Percentiles rank a stretch among this genome's conserved stretches.
Evolutionary conservation across 2,888 invertebrate genomes (phyloP).

Genomic region (Andrena bicolor): DNA sequence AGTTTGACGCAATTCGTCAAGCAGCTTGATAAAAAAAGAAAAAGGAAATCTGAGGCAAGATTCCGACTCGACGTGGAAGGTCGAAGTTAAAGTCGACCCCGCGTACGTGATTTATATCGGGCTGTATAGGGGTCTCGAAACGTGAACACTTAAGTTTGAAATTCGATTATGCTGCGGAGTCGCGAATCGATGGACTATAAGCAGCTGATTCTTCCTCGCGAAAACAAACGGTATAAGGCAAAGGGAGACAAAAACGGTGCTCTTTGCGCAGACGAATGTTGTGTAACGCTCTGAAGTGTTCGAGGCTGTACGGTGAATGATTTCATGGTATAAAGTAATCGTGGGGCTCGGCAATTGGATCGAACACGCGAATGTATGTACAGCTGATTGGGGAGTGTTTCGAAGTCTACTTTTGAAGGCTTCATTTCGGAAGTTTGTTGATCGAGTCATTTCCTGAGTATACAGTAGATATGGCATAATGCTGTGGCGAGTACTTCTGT

Average conservation of each 20-base stretch:
- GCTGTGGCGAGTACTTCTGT: no score
- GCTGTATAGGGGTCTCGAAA: background rate
- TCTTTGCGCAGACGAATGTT: background rate
- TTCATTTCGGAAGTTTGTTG: background rate
- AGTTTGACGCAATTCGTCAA: constrained; percentile 7
- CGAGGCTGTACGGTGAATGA: background rate
- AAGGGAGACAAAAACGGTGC: background rate
- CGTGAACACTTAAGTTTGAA: constrained; percentile 27
- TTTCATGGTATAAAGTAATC: constrained; percentile 14
- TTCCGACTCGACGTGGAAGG: constrained; percentile 10
- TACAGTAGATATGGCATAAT: no score
- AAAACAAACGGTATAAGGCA: background rate
- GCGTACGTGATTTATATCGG: constrained; percentile 18
- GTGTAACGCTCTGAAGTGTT: constrained; percentile 1
- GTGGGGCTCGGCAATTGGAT: background rate
- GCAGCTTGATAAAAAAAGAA: constrained; percentile 21
- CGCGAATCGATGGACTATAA: constrained; percentile 17
- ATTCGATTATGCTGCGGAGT: constrained; percentile 26
- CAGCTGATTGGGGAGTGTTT: background rate
- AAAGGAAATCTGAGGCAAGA: background rate
- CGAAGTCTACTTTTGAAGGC: constrained; percentile 3
- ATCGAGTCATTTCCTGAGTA: no score
- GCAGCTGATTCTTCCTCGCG: background rate
- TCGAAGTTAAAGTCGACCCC: constrained; percentile 23
- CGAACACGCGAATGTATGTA: background rate